These are phyloP conservation scores for Mormyrops boulengeri DNA, from an alignment of 2,797 vertebrate genomes.

Conservation along the genomic window DNA sequence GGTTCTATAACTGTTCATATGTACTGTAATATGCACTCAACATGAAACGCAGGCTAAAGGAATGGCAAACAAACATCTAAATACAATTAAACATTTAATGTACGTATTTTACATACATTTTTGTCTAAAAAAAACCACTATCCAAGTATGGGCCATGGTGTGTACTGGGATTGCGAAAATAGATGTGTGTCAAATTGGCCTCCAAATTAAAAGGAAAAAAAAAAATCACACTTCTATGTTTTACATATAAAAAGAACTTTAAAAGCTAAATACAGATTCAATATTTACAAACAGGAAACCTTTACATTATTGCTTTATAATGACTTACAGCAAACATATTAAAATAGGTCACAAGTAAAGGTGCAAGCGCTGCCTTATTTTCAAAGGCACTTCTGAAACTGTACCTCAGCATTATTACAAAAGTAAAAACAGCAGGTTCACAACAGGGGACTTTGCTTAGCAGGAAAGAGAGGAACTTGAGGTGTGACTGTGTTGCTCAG, in stretches of 20 bases:
- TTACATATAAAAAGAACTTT: neutral
- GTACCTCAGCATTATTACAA: constrained; percentile 26
- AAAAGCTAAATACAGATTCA: neutral
- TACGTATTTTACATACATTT: neutral
- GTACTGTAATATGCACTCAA: neutral
- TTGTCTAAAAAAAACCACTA: neutral
- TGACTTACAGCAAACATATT: constrained; percentile 43
- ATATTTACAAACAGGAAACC: constrained; percentile 52
- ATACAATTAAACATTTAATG: neutral
- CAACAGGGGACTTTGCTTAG: constrained; percentile 44
- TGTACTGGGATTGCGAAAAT: neutral
- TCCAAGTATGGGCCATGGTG: neutral
- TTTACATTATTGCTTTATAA: constrained; percentile 30
- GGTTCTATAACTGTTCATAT: neutral
- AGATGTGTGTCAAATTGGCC: neutral
- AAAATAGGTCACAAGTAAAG: constrained; percentile 35
- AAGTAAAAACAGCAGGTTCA: constrained; percentile 25
- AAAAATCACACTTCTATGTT: neutral
- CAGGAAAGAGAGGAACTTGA: constrained; percentile 42
- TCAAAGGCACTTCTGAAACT: constrained; percentile 20
- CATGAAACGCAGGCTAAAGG: neutral
- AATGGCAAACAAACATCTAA: neutral
- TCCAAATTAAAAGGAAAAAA: neutral
- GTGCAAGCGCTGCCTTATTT: constrained; percentile 45
- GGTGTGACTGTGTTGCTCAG: constrained; percentile 30